Evolutionary conservation across 2,113 vertebrate species (phyloP).

Genomic region (Poeciliopsis occidentalis): DNA sequence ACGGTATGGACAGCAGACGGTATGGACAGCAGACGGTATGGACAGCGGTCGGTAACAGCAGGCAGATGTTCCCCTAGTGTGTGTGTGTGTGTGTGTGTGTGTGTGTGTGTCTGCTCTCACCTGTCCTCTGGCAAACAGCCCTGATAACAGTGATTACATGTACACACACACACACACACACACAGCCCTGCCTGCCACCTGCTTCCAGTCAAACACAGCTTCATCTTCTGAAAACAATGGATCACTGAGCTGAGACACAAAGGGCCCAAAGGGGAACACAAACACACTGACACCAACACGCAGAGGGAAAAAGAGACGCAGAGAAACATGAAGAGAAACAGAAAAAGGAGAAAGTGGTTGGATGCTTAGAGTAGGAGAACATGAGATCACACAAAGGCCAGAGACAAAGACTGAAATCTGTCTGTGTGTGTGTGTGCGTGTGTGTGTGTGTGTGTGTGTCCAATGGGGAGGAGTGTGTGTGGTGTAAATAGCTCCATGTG

Average conservation of each 20-base stretch:
- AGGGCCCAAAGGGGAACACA: slow-evolving; percentile 38
- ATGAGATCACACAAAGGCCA: slow-evolving; percentile 48
- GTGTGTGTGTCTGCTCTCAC: slow-evolving; percentile 59
- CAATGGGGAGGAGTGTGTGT: slow-evolving; percentile 55
- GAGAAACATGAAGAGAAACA: slow-evolving; percentile 27
- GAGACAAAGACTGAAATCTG: slow-evolving; percentile 45
- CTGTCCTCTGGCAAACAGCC: slow-evolving; percentile 67
- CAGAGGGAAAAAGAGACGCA: slow-evolving; percentile 26
- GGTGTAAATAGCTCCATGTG: slow-evolving; percentile 77
- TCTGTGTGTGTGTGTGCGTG: neutral
- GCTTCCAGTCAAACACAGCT: slow-evolving; percentile 77
- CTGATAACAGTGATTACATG: slow-evolving; percentile 72
- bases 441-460: slow-evolving; percentile 41
- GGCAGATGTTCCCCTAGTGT: too few relatives aligned
- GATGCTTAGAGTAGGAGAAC: slow-evolving; percentile 45
- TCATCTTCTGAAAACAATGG: slow-evolving; percentile 73
- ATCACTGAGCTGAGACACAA: slow-evolving; percentile 57
- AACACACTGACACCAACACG: slow-evolving; percentile 33
- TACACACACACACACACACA: slow-evolving; percentile 28
- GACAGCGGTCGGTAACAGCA: too few relatives aligned
- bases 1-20: slow-evolving; percentile 39
- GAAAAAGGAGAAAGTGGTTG: slow-evolving; percentile 43
- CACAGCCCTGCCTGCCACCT: slow-evolving; percentile 70
- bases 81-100: slow-evolving; percentile 1
- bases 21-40: slow-evolving; percentile 33